A percentile compares a stretch with the other conserved stretches of the same genome.
Evolutionary conservation across 1,140 invertebrate genomes (phyloP).

Genomic region (Panagrolaimus sp.): DNA sequence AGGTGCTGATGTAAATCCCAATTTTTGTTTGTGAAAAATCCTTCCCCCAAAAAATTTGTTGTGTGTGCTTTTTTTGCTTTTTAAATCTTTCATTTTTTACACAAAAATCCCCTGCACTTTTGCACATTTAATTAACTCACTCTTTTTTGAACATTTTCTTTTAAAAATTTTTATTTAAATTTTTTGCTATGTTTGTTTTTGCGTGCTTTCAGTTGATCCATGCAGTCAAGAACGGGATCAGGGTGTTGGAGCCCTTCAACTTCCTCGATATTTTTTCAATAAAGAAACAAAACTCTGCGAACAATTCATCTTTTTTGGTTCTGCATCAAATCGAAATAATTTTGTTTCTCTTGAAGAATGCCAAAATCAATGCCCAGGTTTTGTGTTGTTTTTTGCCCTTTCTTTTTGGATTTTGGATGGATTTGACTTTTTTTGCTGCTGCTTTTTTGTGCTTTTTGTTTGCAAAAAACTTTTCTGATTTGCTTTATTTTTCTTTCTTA

Average conservation of each 20-base stretch:
- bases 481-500: background rate
- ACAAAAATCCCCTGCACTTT: too few species aligned
- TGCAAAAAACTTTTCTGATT: background rate
- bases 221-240: slow-evolving; percentile 43
- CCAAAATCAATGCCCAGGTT: slow-evolving; percentile 48
- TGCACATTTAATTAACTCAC: too few species aligned
- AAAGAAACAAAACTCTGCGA: slow-evolving; percentile 42
- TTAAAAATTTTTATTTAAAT: too few species aligned
- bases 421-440: background rate
- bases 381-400: slow-evolving; percentile 15
- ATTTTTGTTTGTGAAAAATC: too few species aligned
- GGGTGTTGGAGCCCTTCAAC: slow-evolving; percentile 43
- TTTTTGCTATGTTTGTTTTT: background rate
- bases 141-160: too few species aligned
- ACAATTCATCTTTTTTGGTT: slow-evolving; percentile 47
- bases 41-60: too few species aligned
- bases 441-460: background rate
- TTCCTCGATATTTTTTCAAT: slow-evolving; percentile 48
- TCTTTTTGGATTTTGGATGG: background rate
- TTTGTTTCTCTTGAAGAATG: slow-evolving; percentile 49
- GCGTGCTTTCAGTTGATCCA: slow-evolving; percentile 47
- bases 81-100: too few species aligned
- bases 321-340: slow-evolving; percentile 49
- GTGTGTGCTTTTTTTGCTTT: too few species aligned
- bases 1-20: too few species aligned